Evolutionary conservation across 2,888 invertebrate species (phyloP), one percentile per base, ranked within the genome.

Genomic region (Fragum fragum): DNA sequence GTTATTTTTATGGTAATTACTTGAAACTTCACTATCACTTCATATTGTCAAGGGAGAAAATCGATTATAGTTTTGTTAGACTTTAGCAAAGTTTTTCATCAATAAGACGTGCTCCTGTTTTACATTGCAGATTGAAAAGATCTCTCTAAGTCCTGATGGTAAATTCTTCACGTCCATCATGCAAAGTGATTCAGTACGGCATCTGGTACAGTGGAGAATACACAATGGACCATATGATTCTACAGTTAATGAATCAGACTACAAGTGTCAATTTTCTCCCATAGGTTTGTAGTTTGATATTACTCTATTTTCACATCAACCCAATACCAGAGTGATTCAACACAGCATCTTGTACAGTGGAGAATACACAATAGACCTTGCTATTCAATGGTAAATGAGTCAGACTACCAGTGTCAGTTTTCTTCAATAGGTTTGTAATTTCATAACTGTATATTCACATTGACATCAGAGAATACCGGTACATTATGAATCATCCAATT

Each of bases 201-300:
- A 2, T 18, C 23, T 72, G 11, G 23, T 80, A 14, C 42, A 61
- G 29, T 76, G 80, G 80, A 72, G 66, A 18, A 73, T 80, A 16
- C 36, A 73, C 23, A 61, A 75, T 14, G 75, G 68, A 18, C 68
- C 36, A 9, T 63, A 39, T n/a, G 63, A 63, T 6, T 32, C 21
- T 21, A 63, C 32, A 6, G 63, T 63, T 16, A 71, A 32, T 18
- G 32, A 71, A 32, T 1, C 11, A 14, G 28, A 53, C 29, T 36
- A 53, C 28, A 29, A n/a, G 9, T 7, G 32, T 55, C 21, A n/a
- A 18, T 53, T 32, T 1, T 71, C 23, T 28, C 29, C 71, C 1
- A 32, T 28, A 53, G 53, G 55, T 53, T 14, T 9, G 39, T 39
- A 9, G 39, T 39, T 6, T 39, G 6, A n/a, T n/a, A n/a, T n/a